Conservation (phyloP, 2,888 invertebrate genomes). For the Diadromus collaris region DNA sequence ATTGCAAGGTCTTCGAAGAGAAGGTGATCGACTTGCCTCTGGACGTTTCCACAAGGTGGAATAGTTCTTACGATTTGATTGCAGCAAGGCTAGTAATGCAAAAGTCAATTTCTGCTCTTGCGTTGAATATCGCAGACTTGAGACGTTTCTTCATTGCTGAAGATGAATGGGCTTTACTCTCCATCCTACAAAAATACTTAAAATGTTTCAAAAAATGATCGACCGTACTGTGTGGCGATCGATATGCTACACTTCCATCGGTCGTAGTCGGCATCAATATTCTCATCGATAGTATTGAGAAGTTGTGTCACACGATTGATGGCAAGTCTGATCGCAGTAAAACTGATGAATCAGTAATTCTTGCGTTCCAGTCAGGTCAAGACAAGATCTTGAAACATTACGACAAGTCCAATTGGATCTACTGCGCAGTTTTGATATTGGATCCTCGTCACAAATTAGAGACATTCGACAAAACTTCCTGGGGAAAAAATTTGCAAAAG, state of each 20-base stretch:
- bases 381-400: conserved; percentile 46
- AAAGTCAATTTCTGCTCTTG: conserved; percentile 23
- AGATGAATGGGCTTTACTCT: conserved; percentile 28
- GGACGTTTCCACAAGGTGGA: conserved; percentile 39
- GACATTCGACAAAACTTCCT: conserved; percentile 58
- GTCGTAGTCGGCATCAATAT: conserved; percentile 43
- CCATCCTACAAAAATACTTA: conserved; percentile 21
- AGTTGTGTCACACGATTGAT: conserved; percentile 34
- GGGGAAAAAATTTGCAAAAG: conserved; percentile 44
- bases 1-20: conserved; percentile 30
- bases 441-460: conserved; percentile 63
- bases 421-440: conserved; percentile 60
- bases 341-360: conserved; percentile 6
- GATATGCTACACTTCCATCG: conserved; percentile 38
- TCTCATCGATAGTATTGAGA: conserved; percentile 47
- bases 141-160: conserved; percentile 26
- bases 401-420: conserved; percentile 60
- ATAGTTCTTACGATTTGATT: conserved; percentile 30
- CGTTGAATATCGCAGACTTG: conserved; percentile 12
- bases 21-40: conserved; percentile 29
- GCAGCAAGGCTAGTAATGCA: conserved; percentile 19
- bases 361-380: conserved; percentile 42
- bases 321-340: conserved; percentile 36
- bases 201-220: conserved; percentile 29
- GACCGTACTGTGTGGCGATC: conserved; percentile 27